Evolutionary conservation across 1,140 invertebrate genomes (phyloP).

Genomic region (Euschistus heros): DNA sequence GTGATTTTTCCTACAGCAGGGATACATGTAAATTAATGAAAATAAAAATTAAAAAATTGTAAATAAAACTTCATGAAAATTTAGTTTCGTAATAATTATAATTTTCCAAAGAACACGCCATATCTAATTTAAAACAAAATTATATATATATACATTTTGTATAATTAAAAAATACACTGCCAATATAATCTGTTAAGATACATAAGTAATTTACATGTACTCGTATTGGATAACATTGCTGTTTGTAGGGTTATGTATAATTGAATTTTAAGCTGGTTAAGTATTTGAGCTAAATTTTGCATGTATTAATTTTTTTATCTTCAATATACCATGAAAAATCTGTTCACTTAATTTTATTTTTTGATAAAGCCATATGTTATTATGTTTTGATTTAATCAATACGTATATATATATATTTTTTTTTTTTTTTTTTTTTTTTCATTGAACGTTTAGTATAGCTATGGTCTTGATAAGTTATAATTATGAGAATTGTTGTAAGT

Average conservation of each 20-base stretch:
- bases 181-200: slow-evolving; percentile 9
- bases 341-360: too few species aligned
- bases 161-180: slow-evolving; percentile 10
- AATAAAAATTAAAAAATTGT: background rate
- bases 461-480: too few species aligned
- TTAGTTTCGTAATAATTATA: too few species aligned
- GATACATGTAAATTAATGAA: slow-evolving; percentile 12
- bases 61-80: background rate
- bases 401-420: too few species aligned
- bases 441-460: too few species aligned
- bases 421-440: too few species aligned
- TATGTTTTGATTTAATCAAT: too few species aligned
- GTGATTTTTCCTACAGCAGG: slow-evolving; percentile 9
- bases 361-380: too few species aligned
- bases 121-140: background rate
- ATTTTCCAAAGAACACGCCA: slow-evolving; percentile 10
- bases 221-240: background rate
- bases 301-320: too few species aligned
- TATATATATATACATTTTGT: slow-evolving; percentile 1
- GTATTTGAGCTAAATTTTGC: too few species aligned
- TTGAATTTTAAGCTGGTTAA: slow-evolving; percentile 4
- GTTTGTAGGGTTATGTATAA: slow-evolving; percentile 10
- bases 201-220: slow-evolving; percentile 8
- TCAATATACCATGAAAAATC: too few species aligned
- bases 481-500: background rate